Conservation (phyloP, 2,797 vertebrate species). For the Pteronotus mesoamericanus region DNA sequence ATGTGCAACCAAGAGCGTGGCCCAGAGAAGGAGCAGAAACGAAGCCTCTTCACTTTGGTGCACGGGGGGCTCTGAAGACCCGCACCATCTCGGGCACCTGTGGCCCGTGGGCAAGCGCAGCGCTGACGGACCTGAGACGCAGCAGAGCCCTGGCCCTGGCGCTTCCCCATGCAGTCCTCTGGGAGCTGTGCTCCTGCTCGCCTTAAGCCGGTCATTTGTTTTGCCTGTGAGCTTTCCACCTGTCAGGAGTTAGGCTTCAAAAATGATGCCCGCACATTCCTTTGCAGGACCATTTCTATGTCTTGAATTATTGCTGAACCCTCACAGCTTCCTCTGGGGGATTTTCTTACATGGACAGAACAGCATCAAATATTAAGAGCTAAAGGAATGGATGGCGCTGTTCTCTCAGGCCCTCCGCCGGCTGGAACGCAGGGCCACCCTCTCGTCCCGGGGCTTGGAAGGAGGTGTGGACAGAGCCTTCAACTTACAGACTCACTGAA, state of each 20-base stretch:
- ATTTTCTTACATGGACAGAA: background rate
- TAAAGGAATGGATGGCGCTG: background rate
- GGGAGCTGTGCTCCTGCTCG: background rate
- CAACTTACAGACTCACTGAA: background rate
- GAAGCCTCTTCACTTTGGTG: background rate
- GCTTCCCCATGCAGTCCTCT: background rate
- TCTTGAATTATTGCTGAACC: background rate
- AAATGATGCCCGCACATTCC: background rate
- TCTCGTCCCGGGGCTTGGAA: background rate
- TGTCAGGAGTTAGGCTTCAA: background rate
- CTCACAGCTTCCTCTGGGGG: background rate
- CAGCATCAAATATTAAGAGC: background rate
- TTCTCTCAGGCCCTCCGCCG: background rate
- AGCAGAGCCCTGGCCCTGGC: background rate
- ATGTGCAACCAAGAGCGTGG: accelerated
- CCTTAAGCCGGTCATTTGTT: background rate
- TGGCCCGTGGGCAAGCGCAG: accelerated
- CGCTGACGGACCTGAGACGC: background rate
- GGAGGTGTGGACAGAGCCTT: background rate
- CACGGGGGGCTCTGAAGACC: no score
- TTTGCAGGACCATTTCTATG: background rate
- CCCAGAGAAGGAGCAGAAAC: background rate
- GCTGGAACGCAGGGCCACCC: background rate
- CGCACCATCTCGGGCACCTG: background rate
- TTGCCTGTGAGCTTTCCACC: background rate